Evolutionary conservation across 1,140 invertebrate genomes (phyloP).

Genomic region (Oreohelix idahoensis): DNA sequence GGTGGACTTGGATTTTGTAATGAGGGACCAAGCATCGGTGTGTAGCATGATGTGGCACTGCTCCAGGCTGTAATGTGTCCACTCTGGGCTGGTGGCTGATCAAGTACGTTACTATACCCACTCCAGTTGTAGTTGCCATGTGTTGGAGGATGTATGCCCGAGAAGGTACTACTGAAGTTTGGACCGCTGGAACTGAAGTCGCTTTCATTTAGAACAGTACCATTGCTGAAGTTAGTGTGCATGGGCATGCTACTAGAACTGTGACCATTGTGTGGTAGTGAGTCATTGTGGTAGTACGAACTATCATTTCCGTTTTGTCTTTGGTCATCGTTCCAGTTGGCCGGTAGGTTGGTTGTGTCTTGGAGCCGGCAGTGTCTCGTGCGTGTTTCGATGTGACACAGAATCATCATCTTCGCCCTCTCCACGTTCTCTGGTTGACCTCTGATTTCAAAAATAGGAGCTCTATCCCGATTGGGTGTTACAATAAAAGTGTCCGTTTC

Average conservation of each 20-base stretch:
- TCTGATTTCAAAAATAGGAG: conserved; percentile 97
- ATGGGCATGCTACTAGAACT: conserved; percentile 41
- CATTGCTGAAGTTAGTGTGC: conserved; percentile 67
- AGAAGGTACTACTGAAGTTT: conserved; percentile 18
- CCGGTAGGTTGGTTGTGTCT: conserved; percentile 41
- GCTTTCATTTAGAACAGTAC: conserved; percentile 41
- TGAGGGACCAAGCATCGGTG: background rate
- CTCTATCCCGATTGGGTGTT: conserved; percentile 96
- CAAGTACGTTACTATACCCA: conserved; percentile 6
- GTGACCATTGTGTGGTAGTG: conserved; percentile 7
- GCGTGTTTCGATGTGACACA: conserved; percentile 96
- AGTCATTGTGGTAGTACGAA: background rate
- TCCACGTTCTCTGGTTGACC: conserved; percentile 97
- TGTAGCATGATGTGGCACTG: conserved; percentile 15
- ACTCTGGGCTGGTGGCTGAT: conserved; percentile 10
- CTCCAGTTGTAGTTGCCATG: conserved; percentile 32
- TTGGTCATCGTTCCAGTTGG: conserved; percentile 67
- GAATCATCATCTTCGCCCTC: conserved; percentile 94
- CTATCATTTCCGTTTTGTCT: conserved; percentile 66
- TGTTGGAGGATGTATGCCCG: conserved; percentile 48
- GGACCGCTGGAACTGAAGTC: conserved; percentile 41
- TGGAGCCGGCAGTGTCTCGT: conserved; percentile 85
- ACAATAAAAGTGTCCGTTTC: conserved; percentile 99
- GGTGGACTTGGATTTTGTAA: background rate
- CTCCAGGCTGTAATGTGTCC: conserved; percentile 27